These are phyloP conservation scores for Pomacea maculata DNA, from an alignment of 1,140 invertebrate species.

Conservation along the genomic window DNA sequence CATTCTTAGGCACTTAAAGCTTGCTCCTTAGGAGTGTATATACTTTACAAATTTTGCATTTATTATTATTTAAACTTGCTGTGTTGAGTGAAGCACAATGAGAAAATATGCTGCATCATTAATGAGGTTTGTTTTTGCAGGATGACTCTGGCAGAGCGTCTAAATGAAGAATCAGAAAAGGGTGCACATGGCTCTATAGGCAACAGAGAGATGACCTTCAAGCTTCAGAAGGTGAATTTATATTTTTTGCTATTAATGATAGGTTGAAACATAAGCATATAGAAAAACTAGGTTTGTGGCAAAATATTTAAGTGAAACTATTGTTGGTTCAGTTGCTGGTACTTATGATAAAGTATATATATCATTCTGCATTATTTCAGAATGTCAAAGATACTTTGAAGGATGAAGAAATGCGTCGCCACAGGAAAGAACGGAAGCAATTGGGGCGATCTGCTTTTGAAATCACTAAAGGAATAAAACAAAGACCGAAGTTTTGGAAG, in stretches of 20 bases:
- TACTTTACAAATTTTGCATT: not conserved
- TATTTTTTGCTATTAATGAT: not conserved
- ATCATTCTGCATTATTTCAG: slow-evolving; percentile 30
- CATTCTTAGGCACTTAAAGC: no score
- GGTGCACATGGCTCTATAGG: slow-evolving; percentile 71
- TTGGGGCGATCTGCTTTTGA: slow-evolving; percentile 74
- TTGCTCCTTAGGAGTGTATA: no score
- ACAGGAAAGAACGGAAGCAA: slow-evolving; percentile 78
- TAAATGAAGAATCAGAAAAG: slow-evolving; percentile 70
- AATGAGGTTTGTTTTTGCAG: slow-evolving; percentile 60
- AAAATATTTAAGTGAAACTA: no score
- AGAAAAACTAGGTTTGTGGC: not conserved
- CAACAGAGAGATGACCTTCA: slow-evolving; percentile 83
- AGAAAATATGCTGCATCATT: not conserved
- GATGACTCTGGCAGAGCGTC: slow-evolving; percentile 76
- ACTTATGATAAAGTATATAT: not conserved
- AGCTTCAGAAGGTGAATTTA: slow-evolving; percentile 69
- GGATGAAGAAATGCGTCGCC: slow-evolving; percentile 68
- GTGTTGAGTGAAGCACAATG: not conserved
- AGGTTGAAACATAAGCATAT: no score
- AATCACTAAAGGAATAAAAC: slow-evolving; percentile 40
- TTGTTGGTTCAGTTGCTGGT: not conserved
- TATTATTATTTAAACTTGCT: not conserved
- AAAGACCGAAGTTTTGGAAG: slow-evolving; percentile 53
- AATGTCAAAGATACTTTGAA: slow-evolving; percentile 31